Evolutionary conservation across 1,140 invertebrate genomes (phyloP), one percentile per base, ranked within the genome.

Genomic region (Drosophila neocordata): DNA sequence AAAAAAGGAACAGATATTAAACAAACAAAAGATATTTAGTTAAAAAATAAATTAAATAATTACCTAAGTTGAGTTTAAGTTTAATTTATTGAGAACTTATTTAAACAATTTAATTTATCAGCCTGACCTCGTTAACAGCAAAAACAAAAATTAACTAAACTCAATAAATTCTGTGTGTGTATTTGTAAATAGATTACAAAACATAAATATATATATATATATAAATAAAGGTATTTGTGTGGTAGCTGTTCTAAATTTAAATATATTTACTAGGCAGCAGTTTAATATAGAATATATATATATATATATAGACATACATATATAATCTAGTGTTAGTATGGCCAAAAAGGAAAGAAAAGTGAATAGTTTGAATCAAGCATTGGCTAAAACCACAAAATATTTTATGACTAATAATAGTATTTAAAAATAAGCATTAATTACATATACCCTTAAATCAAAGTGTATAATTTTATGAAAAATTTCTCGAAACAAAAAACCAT

Each of bases 161-260:
- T 38, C 70, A 65, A 67, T 57, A 65, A 69, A 35, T 65, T 79
- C 73, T 83, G 59, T 60, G 48, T 70, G 83, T 72, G 71, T 79
- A 77, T 69, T 88, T 87, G 83, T 88, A 87, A 79, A 87, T 88
- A 83, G 73, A 70, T 56, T 65, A 79, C 57, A 51, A 22, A 72
- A 77, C 52, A 35, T 31, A 56, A 81, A 52, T 76, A 61, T 70
- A 70, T 58, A 31, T 5, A 66, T 48, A 51, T 13, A 31, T 31
- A 31, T 31, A 31, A 6, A 60, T 24, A 72, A 60, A 58, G 48
- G 57, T 65, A 65, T 73, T 66, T 69, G 58, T 78, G 79, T 78
- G 69, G 79, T 78, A 76, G 62, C 58, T 75, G 65, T 74, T 75
- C 70, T 35, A 78, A 67, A 69, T 69, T 67, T 18, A 57, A 58